Conservation (phyloP, 1,140 invertebrate species). For the Ooceraea biroi region DNA sequence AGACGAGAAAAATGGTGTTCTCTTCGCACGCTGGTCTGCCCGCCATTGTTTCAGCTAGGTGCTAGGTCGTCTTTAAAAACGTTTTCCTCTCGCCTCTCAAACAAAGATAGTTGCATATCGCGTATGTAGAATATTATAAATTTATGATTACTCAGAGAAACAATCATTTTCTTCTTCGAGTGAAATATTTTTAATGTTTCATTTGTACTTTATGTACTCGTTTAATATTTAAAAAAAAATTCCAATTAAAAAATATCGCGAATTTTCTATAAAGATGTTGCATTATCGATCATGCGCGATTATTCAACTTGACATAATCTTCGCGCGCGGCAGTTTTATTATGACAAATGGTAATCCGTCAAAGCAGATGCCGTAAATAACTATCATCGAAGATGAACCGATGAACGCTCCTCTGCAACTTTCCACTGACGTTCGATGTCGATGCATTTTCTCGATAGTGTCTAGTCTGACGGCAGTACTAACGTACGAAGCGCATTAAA, state of each 20-base stretch:
- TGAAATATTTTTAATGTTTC: not conserved
- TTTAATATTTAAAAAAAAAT: no score
- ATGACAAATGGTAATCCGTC: not conserved
- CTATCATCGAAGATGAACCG: not conserved
- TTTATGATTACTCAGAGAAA: conserved; percentile 6
- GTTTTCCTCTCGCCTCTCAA: conserved; percentile 31
- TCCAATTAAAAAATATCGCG: no score
- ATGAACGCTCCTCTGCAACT: not conserved
- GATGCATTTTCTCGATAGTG: not conserved
- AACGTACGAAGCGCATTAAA: conserved; percentile 20
- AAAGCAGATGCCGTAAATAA: not conserved
- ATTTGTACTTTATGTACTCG: not conserved
- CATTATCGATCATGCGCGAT: conserved; percentile 8
- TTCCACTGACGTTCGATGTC: not conserved
- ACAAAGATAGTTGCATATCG: conserved; percentile 22
- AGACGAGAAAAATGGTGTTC: conserved; percentile 32
- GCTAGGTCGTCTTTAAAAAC: conserved; percentile 43
- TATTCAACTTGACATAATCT: conserved; percentile 15
- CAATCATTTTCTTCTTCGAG: not conserved
- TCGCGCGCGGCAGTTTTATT: not conserved
- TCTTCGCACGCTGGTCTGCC: conserved; percentile 10
- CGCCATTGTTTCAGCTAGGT: conserved; percentile 58
- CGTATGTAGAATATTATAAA: conserved; percentile 16
- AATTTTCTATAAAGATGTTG: not conserved
- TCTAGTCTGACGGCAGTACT: not conserved